A percentile compares a stretch with the other conserved stretches of the same genome.
These are phyloP conservation scores for Cochlearius cochlearius DNA, from an alignment of 2,113 vertebrate genomes.

Conservation along the genomic window DNA sequence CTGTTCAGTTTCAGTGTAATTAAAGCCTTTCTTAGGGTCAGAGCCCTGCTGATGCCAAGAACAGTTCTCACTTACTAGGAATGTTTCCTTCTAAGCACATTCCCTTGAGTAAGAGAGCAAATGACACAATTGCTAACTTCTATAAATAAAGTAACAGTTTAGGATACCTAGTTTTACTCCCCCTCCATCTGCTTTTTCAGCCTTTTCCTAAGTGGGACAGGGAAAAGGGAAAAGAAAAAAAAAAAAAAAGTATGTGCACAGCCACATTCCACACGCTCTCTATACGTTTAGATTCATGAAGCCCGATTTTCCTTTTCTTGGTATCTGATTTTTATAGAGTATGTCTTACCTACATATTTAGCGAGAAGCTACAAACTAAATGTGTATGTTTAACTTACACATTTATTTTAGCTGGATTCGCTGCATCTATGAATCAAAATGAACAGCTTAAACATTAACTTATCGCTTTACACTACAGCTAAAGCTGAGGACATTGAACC, in stretches of 20 bases:
- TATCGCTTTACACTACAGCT: neutral
- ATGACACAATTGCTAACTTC: constrained; percentile 68
- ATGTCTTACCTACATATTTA: neutral
- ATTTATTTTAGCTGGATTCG: neutral
- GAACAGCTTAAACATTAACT: constrained; percentile 51
- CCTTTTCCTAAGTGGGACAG: neutral
- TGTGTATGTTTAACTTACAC: neutral
- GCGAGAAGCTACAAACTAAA: neutral
- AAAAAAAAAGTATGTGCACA: accelerated
- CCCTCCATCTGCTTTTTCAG: constrained; percentile 21
- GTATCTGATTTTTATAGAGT: neutral
- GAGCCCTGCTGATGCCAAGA: constrained; percentile 48
- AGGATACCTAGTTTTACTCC: constrained; percentile 33
- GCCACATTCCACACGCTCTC: neutral
- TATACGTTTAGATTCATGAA: neutral
- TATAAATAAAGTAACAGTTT: constrained; percentile 64
- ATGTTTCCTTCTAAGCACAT: constrained; percentile 73
- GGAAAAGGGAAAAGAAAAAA: neutral
- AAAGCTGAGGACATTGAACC: constrained; percentile 48
- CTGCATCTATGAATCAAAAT: neutral
- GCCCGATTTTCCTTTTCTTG: neutral
- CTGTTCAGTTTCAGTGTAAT: constrained; percentile 3
- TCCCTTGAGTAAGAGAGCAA: constrained; percentile 57
- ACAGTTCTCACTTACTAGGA: constrained; percentile 66
- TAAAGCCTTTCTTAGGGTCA: constrained; percentile 51